Evolutionary conservation across 2,797 vertebrate genomes (phyloP), one percentile per base, ranked within the genome.

Genomic region (Lacerta agilis): DNA sequence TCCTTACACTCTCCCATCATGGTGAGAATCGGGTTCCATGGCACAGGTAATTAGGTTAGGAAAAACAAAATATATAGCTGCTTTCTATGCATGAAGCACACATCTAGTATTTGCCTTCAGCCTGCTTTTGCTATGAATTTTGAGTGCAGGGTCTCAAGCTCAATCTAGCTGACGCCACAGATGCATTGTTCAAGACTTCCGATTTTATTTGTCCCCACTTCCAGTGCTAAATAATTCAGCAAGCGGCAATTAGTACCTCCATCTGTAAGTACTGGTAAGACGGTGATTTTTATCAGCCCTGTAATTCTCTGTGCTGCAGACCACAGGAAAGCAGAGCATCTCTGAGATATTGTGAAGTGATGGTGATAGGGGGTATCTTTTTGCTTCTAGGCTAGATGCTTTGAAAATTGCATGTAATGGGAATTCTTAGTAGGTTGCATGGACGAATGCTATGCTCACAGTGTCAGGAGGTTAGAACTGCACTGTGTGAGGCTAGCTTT

Each of bases 371-470:
- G 79, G 23, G 25, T 72, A 5, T 72, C 72, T 71, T 67, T 1
- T 87, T 58, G 25, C 86, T 87, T 88, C 43, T 23, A 89, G 23
- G 61, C 13, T 5, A 86, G 38, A 4, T 45, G 29, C 27, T 90
- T 91, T 91, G 88, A 77, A 77, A 86, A 45, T 27, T 49, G 17
- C 25, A 43, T 20, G 88, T 25, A 72, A 72, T 83, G 29, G 36
- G 75, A 75, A 84, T 67, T 64, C 10, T 4, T 86, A n/a, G 71
- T 58, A 73, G 67, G 83, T 90, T 89, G 10, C 20, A 43, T 67
- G 85, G 45, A 33, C 83, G 64, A 76, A 71, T 23, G 1, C 25
- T 1, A 3, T 76, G 18, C 18, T 79, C 61, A 71, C 43, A 77
- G 43, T 67, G 86, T 83, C 33, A 36, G 80, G 38, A 88, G 88